These are phyloP conservation scores for Idaea straminata DNA, from an alignment of 2,888 invertebrate species.

Conservation along the genomic window DNA sequence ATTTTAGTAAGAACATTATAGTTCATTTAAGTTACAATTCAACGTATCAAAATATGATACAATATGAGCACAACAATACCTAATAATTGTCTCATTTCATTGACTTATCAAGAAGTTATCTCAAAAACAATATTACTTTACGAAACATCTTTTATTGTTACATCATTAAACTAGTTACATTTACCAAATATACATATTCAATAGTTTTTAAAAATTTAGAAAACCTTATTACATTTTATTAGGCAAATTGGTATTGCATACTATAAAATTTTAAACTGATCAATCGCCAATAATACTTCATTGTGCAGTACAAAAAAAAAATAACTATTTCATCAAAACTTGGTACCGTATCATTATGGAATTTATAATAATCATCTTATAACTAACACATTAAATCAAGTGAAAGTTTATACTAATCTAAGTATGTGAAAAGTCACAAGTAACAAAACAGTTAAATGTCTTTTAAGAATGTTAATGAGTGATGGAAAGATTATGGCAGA, in stretches of 20 bases:
- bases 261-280: slow-evolving; percentile 25
- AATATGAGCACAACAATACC: neutral
- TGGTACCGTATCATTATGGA: neutral
- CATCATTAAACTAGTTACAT: slow-evolving; percentile 36
- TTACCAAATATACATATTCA: slow-evolving; percentile 52
- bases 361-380: slow-evolving; percentile 1
- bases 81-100: neutral
- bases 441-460: slow-evolving; percentile 16
- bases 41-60: neutral
- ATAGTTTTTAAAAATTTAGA: slow-evolving; percentile 48
- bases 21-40: neutral
- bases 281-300: slow-evolving; percentile 24
- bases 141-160: slow-evolving; percentile 39
- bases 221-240: slow-evolving; percentile 27
- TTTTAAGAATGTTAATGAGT: slow-evolving; percentile 10
- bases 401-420: slow-evolving; percentile 3
- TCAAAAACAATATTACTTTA: slow-evolving; percentile 7
- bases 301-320: neutral
- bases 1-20: neutral
- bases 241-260: slow-evolving; percentile 29
- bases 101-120: neutral
- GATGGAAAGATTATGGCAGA: slow-evolving; percentile 12
- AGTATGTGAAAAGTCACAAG: slow-evolving; percentile 6
- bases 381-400: slow-evolving; percentile 6
- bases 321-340: neutral